Evolutionary conservation across 2,888 invertebrate species (phyloP), one percentile per base, ranked within the genome.

Genomic region (Chouioia cunea): DNA sequence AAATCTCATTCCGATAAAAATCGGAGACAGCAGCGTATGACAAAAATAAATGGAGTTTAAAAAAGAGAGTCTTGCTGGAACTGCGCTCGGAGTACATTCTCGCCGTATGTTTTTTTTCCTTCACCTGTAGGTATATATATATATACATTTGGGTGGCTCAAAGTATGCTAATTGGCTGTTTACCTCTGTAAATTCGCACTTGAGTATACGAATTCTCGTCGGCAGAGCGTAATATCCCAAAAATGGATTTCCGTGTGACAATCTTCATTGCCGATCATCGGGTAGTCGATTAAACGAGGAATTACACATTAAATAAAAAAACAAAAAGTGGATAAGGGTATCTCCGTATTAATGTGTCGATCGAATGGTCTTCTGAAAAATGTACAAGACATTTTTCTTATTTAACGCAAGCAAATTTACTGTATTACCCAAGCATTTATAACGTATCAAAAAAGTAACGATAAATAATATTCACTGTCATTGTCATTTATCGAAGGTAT

Each of bases 161-260:
- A 56, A 8, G 18, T 44, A 65, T 62, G 65, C 50, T 47, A 70
- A 59, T 69, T 62, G 56, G 44, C 50, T 57, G 52, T 62, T 60
- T 63, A 63, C 71, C 63, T 59, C 54, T 53, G 57, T 58, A 65
- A 68, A 72, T 72, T 72, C 60, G 54, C 65, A 65, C 47, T 65
- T 60, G 60, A 59, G 71, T 72, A 68, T 72, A 72, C 68, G 71
- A 71, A 62, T 48, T 36, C 57, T 53, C 62, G 36, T 56, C 57
- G 48, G 1, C 36, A 6, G 36, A 10, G 6, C 12, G 36, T 2
- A 1, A 12, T 10, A 36, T 36, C 36, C 36, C 36, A 36, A 36
- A 10, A 36, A 36, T 36, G 36, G 53, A 70, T 65, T 64, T 67
- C 59, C 58, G 53, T 67, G 10, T 12, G 53, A 71, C 62, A 71